Percentiles rank a stretch among this genome's conserved stretches.
Conservation (phyloP, 2,888 invertebrate genomes). For the Hemistola chrysoprasaria region DNA sequence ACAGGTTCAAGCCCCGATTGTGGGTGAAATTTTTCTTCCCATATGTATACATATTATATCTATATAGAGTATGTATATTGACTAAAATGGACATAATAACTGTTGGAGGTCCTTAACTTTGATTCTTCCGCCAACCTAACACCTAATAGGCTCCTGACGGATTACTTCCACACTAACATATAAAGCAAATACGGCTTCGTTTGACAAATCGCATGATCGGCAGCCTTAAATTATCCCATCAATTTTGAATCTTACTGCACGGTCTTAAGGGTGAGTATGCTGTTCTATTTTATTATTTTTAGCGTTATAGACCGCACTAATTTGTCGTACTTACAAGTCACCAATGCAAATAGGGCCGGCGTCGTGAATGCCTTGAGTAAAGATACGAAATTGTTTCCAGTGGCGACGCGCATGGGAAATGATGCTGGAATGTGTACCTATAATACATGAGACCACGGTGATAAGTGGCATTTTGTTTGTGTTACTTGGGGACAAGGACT, state of each 20-base stretch:
- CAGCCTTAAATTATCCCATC: constrained; percentile 35
- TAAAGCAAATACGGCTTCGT: constrained; percentile 66
- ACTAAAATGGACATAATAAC: constrained; percentile 15
- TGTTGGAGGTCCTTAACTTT: constrained; percentile 46
- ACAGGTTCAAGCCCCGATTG: no score
- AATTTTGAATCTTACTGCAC: constrained; percentile 26
- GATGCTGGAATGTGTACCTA: constrained; percentile 33
- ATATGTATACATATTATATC: no score
- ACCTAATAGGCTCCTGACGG: constrained; percentile 60
- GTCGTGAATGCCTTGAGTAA: constrained; percentile 77
- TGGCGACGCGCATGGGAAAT: constrained; percentile 62
- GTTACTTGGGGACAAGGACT: constrained; percentile 18
- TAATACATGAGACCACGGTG: constrained; percentile 23
- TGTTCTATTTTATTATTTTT: constrained; percentile 55
- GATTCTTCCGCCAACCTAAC: constrained; percentile 48
- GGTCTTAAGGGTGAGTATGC: constrained; percentile 14
- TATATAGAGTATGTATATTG: background rate
- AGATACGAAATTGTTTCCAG: constrained; percentile 77
- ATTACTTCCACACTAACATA: constrained; percentile 62
- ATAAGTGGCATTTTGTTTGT: constrained; percentile 29
- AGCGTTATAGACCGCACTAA: constrained; percentile 60
- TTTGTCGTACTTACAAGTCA: constrained; percentile 72
- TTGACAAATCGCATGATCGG: constrained; percentile 59
- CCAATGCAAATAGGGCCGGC: constrained; percentile 72
- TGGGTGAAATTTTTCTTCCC: no score